Base-by-base conservation (phyloP, 2,888 invertebrate genomes). In the Eupithecia abbreviata region DNA sequence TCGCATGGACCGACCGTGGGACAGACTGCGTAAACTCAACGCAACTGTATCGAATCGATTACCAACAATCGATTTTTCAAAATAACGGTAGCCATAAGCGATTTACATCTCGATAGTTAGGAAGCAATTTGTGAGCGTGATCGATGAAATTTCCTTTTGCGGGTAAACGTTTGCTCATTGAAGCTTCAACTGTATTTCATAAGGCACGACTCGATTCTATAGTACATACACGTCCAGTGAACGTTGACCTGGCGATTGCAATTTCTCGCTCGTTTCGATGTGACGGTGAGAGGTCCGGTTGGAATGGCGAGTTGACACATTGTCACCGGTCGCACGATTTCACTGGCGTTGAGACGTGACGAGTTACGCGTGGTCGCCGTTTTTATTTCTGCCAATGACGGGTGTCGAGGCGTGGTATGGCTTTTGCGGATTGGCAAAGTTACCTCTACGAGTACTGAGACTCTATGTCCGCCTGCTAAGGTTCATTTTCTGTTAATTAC, bases 381-480 rank as follows among this genome's bases (percentile, higher is more conserved):
- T 94, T 95, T 94, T 94, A 94, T 94, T 94, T 95, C 94, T 95
- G 94, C 94, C 94, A 95, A 95, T 95, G 94, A 94, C 94, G 92
- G 90, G 93, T 93, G 93, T 90, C 90, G 94, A 94, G 94, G 94
- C 94, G 94, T 94, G 94, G 94, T 94, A 88, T 85, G 90, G 88
- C 87, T 91, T 88, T 86, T 90, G 89, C 87, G 87, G 87, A 89
- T 88, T 86, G 83, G 82, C 90, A 85, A 87, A 82, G 79, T 77
- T 88, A 85, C 81, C 80, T 82, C 79, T 85, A 82, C 89, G 66
- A 76, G 79, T 79, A 70, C 74, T 76, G 71, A 84, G 78, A 80
- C 85, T 87, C 87, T 93, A 92, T 89, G 82, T 42, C 83, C 51
- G 80, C n/a, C 79, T 69, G 15, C 82, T 82, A 91, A 87, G 85